Percentiles rank a stretch among this genome's conserved stretches.
Conservation (phyloP, 2,797 vertebrate species). For the Melanotaenia maccullochi region DNA sequence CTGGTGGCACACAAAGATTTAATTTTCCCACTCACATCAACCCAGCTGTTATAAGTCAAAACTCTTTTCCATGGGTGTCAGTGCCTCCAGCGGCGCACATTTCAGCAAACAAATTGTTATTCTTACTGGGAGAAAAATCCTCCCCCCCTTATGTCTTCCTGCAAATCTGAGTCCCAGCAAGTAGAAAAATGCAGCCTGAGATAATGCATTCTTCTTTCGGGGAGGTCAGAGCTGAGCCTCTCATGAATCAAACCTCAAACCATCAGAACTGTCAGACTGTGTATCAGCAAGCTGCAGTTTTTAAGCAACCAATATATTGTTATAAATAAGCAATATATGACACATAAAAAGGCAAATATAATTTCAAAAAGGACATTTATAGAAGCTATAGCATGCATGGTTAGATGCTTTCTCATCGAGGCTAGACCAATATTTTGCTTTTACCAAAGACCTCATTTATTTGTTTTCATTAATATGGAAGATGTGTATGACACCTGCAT, state of each 20-base stretch:
- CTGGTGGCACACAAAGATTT: constrained; percentile 36
- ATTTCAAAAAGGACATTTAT: background rate
- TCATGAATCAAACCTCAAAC: background rate
- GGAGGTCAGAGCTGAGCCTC: constrained; percentile 28
- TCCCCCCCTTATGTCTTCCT: constrained; percentile 29
- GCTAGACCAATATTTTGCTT: too few relatives aligned
- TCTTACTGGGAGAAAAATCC: constrained; percentile 44
- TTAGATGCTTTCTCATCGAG: too few relatives aligned
- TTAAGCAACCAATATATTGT: background rate
- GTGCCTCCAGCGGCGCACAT: constrained; percentile 45
- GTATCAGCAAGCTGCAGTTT: background rate
- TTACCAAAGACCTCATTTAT: background rate
- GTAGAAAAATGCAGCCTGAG: constrained; percentile 23
- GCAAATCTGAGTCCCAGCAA: constrained; percentile 18
- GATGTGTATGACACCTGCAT: background rate
- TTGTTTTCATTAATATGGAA: background rate
- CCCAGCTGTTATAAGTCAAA: constrained; percentile 48
- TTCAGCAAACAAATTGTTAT: constrained; percentile 61
- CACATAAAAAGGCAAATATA: too few relatives aligned
- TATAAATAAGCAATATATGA: too few relatives aligned
- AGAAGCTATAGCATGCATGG: too few relatives aligned
- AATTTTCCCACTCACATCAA: constrained; percentile 41
- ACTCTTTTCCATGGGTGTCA: constrained; percentile 28
- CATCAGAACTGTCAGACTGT: background rate
- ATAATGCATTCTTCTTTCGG: constrained; percentile 1